Percentiles rank a stretch among this genome's conserved stretches.
Conservation (phyloP, 2,888 invertebrate genomes). For the Asteroscopus sphinx region DNA sequence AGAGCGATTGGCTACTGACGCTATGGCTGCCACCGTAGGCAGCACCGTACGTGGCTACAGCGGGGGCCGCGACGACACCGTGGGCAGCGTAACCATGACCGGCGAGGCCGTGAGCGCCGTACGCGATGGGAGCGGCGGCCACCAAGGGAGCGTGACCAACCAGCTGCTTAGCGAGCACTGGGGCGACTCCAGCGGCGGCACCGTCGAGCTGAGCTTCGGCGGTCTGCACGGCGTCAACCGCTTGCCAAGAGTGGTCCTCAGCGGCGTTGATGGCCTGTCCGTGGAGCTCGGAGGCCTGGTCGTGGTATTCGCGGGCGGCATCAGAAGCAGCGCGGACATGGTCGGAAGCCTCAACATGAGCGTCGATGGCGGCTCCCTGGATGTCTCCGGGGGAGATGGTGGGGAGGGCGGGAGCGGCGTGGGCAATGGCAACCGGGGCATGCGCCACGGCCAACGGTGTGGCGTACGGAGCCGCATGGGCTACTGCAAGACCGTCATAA, state of each 20-base stretch:
- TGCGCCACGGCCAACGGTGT: conserved; percentile 68
- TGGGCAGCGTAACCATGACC: conserved; percentile 61
- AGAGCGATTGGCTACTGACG: conserved; percentile 77
- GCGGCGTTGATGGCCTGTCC: conserved; percentile 86
- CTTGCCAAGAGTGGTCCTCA: conserved; percentile 86
- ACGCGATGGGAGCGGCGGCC: conserved; percentile 50
- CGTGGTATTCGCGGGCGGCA: conserved; percentile 82
- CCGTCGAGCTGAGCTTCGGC: conserved; percentile 83
- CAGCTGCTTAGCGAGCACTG: conserved; percentile 83
- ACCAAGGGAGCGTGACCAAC: conserved; percentile 74
- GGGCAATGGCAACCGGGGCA: conserved; percentile 69
- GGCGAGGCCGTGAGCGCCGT: conserved; percentile 57
- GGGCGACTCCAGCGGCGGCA: conserved; percentile 84
- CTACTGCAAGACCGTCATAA: too few relatives aligned
- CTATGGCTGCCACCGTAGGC: conserved; percentile 71
- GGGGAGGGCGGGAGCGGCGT: conserved; percentile 73
- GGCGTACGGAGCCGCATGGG: conserved; percentile 64
- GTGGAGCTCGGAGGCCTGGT: conserved; percentile 84
- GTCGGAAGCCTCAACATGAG: conserved; percentile 85
- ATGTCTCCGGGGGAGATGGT: conserved; percentile 86
- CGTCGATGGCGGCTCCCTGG: conserved; percentile 84
- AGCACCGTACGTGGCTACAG: conserved; percentile 56
- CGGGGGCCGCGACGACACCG: conserved; percentile 50
- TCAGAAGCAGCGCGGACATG: conserved; percentile 84
- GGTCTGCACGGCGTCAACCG: conserved; percentile 84